Base-by-base conservation (phyloP, 2,888 invertebrate species). In the Liposcelis brunnea region DNA sequence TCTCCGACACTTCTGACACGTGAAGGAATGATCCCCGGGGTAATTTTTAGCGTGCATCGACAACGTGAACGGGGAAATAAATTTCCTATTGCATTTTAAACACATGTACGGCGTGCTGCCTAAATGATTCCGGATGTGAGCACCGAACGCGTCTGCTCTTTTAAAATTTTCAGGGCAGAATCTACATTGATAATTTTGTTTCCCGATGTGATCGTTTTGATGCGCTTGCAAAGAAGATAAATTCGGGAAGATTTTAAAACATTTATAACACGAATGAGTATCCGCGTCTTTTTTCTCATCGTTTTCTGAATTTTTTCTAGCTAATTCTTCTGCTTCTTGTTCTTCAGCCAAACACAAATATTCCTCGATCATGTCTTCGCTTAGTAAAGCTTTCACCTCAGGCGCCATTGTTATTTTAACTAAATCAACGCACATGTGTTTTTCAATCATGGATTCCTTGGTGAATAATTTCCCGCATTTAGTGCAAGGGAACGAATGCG, bases 291-390 rank as follows among this genome's bases (percentile, higher is more conserved):
- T 34, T 36, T 37, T 35, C 36, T 44, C 47, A 33, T 44, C 38
- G 37, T 37, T 47, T 44, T 38, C 42, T 48, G 46, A n/a, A n/a
- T n/a, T n/a, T 48, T 49, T 45, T 48, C 40, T 48, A 48, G 52
- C 54, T 55, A 54, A 55, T 54, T 52, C 53, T 50, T 47, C 49
- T 51, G 48, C 47, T 52, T 54, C 54, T 47, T 51, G 51, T 48
- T 46, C 46, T 52, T 55, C 50, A 52, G 48, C 42, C 48, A 45
- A 16, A 49, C 49, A 54, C 50, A 54, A 51, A 51, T 26, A 45
- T 32, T n/a, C 21, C 33, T 37, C 47, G 19, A 40, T 40, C 40
- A 40, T 40, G 19, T 40, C 40, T 18, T 40, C 40, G n/a, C 19
- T 19, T 6, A 40, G 19, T 11, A 19, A 21, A n/a, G 40, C 40